A percentile compares a stretch with the other conserved stretches of the same genome.
Evolutionary conservation across 2,888 invertebrate species (phyloP).

Genomic region (Ypsolopha sequella): DNA sequence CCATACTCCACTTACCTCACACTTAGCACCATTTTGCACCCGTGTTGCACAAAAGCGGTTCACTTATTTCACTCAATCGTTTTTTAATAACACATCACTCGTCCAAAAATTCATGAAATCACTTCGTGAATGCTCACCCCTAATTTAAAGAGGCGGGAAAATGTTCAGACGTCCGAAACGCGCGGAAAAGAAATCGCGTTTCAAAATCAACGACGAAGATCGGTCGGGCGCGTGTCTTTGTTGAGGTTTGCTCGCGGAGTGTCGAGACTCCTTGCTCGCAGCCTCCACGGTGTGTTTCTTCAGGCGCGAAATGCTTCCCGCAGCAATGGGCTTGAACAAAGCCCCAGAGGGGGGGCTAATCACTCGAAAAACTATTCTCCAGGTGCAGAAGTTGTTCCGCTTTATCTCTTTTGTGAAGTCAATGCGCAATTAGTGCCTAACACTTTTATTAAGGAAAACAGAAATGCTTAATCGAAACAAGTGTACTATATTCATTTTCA

Average conservation of each 20-base stretch:
- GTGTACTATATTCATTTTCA: no score
- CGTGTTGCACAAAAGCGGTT: slow-evolving; percentile 18
- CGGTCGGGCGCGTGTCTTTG: slow-evolving; percentile 26
- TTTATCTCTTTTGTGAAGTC: not conserved
- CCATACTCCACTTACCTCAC: slow-evolving; percentile 48
- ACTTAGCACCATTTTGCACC: slow-evolving; percentile 55
- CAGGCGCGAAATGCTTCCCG: slow-evolving; percentile 40
- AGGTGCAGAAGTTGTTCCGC: slow-evolving; percentile 1
- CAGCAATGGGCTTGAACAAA: slow-evolving; percentile 23
- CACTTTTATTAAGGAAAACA: slow-evolving; percentile 4
- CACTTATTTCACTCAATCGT: slow-evolving; percentile 17
- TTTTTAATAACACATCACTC: slow-evolving; percentile 23
- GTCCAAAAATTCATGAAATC: not conserved
- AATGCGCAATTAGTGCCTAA: slow-evolving; percentile 23
- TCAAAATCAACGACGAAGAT: not conserved
- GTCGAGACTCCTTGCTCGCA: slow-evolving; percentile 21
- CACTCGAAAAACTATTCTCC: slow-evolving; percentile 14
- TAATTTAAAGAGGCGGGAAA: not conserved
- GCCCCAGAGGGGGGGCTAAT: slow-evolving; percentile 30
- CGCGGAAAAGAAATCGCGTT: slow-evolving; percentile 8
- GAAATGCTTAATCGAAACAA: not conserved
- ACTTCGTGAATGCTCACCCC: slow-evolving; percentile 10
- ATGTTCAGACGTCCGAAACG: not conserved
- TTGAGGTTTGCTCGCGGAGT: slow-evolving; percentile 36
- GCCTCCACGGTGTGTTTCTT: slow-evolving; percentile 39